Evolutionary conservation across 1,140 invertebrate genomes (phyloP), one percentile per base, ranked within the genome.

Genomic region (Nasonia longicornis): DNA sequence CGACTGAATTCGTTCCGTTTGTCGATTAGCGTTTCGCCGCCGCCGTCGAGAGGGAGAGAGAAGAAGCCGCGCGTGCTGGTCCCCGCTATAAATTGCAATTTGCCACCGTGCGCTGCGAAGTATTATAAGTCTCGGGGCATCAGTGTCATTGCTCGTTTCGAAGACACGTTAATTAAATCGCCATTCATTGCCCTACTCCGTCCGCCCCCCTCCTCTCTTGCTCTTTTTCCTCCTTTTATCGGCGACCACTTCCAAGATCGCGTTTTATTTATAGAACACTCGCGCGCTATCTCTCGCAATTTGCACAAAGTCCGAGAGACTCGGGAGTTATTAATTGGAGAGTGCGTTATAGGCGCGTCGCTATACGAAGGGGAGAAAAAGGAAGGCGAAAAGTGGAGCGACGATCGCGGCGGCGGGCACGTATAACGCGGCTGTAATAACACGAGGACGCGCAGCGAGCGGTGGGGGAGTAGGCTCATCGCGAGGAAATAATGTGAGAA

Each of bases 401-500:
- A 67, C 22, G 11, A 67, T 20, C 8, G 58, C 16, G 58, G 31
- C 31, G 31, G 31, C 22, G 64, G 26, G 52, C 52, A 58, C 52
- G 20, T 58, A 58, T 6, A 20, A 70, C 26, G 69, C 7, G n/a
- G 42, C 16, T 20, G 12, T 70, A 31, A 70, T 70, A 70, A 70
- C 2, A n/a, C 38, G 45, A 48, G 26, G 26, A 63, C 12, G 45
- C 63, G 14, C 29, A 58, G 45, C 26, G 26, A 11, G 48, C 8
- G 78, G 4, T 26, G 29, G 22, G 35, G 26, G 11, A 35, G 75
- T 52, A 71, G 84, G 66, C 52, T 29, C 82, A 84, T 83, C 82
- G 84, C 82, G 82, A 83, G 84, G 84, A 84, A 86, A 86, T 84
- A 84, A 85, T 85, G 85, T 85, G 86, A 86, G 86, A 86, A 86